Percentiles rank a stretch among this genome's conserved stretches.
Evolutionary conservation across 2,113 vertebrate genomes (phyloP).

Genomic region (Lampris incognitus): DNA sequence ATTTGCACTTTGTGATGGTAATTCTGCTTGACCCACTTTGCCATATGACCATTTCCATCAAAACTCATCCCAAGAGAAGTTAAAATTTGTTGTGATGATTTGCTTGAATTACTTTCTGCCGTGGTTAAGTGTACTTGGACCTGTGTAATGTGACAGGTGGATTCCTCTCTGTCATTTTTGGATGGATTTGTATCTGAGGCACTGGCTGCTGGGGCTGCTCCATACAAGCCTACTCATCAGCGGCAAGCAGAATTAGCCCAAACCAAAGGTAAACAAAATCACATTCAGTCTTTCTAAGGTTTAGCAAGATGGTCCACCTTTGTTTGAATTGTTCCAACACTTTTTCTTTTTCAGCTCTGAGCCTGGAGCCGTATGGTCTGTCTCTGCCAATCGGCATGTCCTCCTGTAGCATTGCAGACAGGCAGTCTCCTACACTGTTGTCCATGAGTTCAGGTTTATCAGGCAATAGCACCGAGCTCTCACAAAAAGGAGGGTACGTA

Average conservation of each 20-base stretch:
- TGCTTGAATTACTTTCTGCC: background rate
- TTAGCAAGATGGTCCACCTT: background rate
- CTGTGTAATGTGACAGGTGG: conserved; percentile 82
- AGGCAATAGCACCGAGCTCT: conserved; percentile 87
- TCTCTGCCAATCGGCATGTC: conserved; percentile 88
- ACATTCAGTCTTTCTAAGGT: background rate
- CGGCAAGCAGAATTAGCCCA: conserved; percentile 92
- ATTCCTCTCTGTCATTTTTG: conserved; percentile 96
- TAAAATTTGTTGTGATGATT: conserved; percentile 2
- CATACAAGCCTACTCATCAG: conserved; percentile 95
- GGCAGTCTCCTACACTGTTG: conserved; percentile 91
- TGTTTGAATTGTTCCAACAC: conserved; percentile 35
- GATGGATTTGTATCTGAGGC: conserved; percentile 96
- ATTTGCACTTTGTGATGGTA: no score
- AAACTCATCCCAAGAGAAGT: background rate
- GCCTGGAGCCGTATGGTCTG: conserved; percentile 92
- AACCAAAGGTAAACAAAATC: conserved; percentile 86
- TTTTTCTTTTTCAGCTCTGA: conserved; percentile 84
- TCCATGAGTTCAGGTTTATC: conserved; percentile 91
- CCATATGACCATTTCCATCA: background rate
- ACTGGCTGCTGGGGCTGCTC: conserved; percentile 88
- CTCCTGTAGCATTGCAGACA: conserved; percentile 85
- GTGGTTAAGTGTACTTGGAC: background rate
- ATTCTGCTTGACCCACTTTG: background rate
- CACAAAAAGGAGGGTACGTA: conserved; percentile 88